These are phyloP conservation scores for Papilio machaon DNA, from an alignment of 1,140 invertebrate genomes.

Conservation along the genomic window DNA sequence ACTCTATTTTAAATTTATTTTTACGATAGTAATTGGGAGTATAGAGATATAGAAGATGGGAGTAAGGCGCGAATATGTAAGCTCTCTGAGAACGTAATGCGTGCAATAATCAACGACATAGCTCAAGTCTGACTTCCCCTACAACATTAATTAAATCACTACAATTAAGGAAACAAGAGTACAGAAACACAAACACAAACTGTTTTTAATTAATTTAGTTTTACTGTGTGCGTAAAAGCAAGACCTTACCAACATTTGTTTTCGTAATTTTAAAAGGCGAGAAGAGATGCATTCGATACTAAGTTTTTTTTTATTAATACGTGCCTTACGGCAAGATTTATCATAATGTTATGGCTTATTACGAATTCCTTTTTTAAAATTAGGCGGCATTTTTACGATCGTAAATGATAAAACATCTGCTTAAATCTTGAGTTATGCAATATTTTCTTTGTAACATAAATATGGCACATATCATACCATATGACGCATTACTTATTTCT, in stretches of 20 bases:
- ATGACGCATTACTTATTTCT: not conserved
- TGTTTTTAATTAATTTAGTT: conserved; percentile 35
- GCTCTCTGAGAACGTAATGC: conserved; percentile 64
- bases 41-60: conserved; percentile 42
- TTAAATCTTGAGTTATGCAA: not conserved
- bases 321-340: too few species aligned
- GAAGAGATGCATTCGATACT: not conserved
- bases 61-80: conserved; percentile 44
- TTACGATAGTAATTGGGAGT: not conserved
- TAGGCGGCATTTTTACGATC: too few species aligned
- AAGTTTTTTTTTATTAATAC: too few species aligned
- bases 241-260: not conserved
- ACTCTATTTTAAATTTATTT: not conserved
- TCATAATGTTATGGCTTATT: too few species aligned
- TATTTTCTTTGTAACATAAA: not conserved
- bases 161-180: conserved; percentile 61
- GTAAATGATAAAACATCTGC: too few species aligned
- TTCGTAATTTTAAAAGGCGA: not conserved
- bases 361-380: too few species aligned
- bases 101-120: conserved; percentile 70
- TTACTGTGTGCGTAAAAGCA: not conserved
- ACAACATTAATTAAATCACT: conserved; percentile 69
- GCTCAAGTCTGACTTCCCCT: conserved; percentile 59
- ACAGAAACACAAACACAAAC: conserved; percentile 38
- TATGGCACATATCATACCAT: not conserved